Percentiles rank a stretch among this genome's conserved stretches.
phyloP scores from a whole-genome alignment of 2,888 invertebrate species.

The Arctia plantaginis region DNA sequence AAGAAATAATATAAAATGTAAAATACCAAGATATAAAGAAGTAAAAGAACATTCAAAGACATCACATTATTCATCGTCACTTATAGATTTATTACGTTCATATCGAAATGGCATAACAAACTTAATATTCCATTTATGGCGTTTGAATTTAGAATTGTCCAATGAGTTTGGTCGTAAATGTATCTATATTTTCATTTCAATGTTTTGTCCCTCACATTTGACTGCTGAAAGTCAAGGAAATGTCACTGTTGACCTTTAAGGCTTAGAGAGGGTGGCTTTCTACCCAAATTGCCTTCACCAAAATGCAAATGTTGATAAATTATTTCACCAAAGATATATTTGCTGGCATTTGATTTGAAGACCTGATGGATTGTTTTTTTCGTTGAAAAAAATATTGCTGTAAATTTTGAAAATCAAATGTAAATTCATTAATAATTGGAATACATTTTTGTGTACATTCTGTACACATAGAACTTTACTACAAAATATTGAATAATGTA shows the following conservation, averaged over 20 bases:
- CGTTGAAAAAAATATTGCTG: slow-evolving; percentile 3
- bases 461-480: background rate
- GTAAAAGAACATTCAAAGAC: background rate
- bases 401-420: slow-evolving; percentile 12
- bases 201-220: slow-evolving; percentile 59
- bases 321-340: slow-evolving; percentile 55
- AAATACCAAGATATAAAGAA: background rate
- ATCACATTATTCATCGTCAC: background rate
- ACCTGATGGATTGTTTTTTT: slow-evolving; percentile 13
- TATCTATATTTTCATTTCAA: slow-evolving; percentile 52
- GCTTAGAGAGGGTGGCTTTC: slow-evolving; percentile 39
- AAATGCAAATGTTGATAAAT: slow-evolving; percentile 71
- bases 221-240: slow-evolving; percentile 71
- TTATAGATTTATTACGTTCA: slow-evolving; percentile 3
- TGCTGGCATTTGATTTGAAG: slow-evolving; percentile 19
- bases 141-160: slow-evolving; percentile 45
- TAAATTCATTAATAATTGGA: slow-evolving; percentile 1
- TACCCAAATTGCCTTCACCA: slow-evolving; percentile 58
- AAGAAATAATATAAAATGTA: background rate
- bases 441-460: background rate
- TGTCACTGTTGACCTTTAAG: slow-evolving; percentile 64
- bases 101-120: slow-evolving; percentile 16
- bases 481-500: background rate
- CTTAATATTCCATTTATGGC: slow-evolving; percentile 35
- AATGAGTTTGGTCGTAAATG: slow-evolving; percentile 34